Percentiles rank a stretch among this genome's conserved stretches.
Evolutionary conservation across 2,888 invertebrate species (phyloP).

Genomic region (Mythimna pallens): DNA sequence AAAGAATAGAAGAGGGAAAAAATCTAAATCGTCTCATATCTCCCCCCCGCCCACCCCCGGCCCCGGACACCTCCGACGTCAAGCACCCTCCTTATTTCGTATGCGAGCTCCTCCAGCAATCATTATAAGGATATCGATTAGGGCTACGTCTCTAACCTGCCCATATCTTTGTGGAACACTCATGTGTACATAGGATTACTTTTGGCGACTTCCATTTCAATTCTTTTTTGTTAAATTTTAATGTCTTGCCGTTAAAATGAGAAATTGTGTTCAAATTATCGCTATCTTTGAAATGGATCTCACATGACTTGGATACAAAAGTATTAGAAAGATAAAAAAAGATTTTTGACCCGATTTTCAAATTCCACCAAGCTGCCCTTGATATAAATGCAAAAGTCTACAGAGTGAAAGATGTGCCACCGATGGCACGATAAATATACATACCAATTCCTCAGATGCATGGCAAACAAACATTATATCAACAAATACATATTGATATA

Average conservation of each 20-base stretch:
- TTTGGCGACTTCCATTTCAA: conserved; percentile 60
- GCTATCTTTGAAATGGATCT: not conserved
- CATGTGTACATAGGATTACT: conserved; percentile 83
- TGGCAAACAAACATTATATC: conserved; percentile 53
- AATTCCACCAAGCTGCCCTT: conserved; percentile 16
- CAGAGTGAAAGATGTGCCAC: conserved; percentile 1
- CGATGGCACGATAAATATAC: conserved; percentile 17
- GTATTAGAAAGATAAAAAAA: not conserved
- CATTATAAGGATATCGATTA: conserved; percentile 91
- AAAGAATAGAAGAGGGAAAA: conserved; percentile 91
- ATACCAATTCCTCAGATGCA: conserved; percentile 18
- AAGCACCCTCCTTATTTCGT: conserved; percentile 91
- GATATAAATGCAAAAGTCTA: conserved; percentile 5
- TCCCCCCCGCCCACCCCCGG: conserved; percentile 77
- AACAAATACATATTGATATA: conserved; percentile 59
- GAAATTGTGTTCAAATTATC: not conserved
- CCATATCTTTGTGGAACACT: conserved; percentile 87
- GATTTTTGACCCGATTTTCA: conserved; percentile 6
- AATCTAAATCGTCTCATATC: conserved; percentile 91
- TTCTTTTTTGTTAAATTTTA: conserved; percentile 52
- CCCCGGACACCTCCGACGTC: conserved; percentile 88
- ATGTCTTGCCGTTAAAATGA: conserved; percentile 24
- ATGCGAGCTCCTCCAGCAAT: conserved; percentile 91
- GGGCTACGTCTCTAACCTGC: conserved; percentile 88
- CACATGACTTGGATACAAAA: not conserved